These are phyloP conservation scores for Sycophila texana DNA, from an alignment of 2,888 invertebrate genomes.

Conservation along the genomic window DNA sequence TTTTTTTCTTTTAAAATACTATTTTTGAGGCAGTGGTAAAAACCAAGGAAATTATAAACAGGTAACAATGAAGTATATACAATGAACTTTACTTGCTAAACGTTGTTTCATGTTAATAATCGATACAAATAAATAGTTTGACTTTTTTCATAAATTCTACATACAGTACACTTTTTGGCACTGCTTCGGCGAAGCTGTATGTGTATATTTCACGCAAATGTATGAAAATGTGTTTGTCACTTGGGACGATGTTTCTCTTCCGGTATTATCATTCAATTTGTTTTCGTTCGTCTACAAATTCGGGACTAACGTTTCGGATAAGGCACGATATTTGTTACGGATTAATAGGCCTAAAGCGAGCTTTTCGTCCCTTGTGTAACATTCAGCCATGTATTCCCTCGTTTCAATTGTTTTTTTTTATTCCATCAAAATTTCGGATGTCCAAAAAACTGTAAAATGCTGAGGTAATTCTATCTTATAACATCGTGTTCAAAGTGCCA, in stretches of 20 bases:
- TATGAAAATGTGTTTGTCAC: background rate
- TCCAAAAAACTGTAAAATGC: constrained; percentile 48
- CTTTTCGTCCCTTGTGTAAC: constrained; percentile 50
- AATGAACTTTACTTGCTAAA: constrained; percentile 51
- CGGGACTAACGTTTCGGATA: constrained; percentile 60
- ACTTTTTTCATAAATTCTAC: constrained; percentile 41
- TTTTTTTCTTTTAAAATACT: background rate
- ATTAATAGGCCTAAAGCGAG: constrained; percentile 60
- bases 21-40: background rate
- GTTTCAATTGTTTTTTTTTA: constrained; percentile 41
- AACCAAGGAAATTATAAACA: background rate
- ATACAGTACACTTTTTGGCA: constrained; percentile 53
- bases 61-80: constrained; percentile 29
- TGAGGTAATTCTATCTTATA: constrained; percentile 35
- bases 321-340: constrained; percentile 65
- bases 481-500: constrained; percentile 56
- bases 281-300: constrained; percentile 50
- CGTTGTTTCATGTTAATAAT: constrained; percentile 53
- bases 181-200: constrained; percentile 44
- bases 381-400: background rate
- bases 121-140: constrained; percentile 53
- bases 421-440: constrained; percentile 37
- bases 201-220: constrained; percentile 5
- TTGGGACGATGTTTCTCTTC: constrained; percentile 18
- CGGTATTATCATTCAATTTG: constrained; percentile 11